Evolutionary conservation across 2,888 invertebrate species (phyloP), one percentile per base, ranked within the genome.

Genomic region (Caenorhabditis uteleia): DNA sequence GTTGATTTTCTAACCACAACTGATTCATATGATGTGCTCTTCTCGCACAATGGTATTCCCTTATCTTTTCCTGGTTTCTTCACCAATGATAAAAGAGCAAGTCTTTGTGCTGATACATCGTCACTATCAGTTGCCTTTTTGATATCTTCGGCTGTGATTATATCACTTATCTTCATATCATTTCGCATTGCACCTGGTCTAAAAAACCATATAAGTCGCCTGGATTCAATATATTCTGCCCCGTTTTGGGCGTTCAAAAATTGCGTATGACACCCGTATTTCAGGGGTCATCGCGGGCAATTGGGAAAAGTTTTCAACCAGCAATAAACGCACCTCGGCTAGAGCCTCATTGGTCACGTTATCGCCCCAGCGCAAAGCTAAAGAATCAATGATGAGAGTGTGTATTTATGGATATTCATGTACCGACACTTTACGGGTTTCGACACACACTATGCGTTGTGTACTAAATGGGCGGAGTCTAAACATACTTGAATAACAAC

Each of bases 321-420:
- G 79, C 79, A 79, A 79, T 79, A 79, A 79, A 78, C 79, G 79
- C 79, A 79, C 74, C 79, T 79, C 79, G 77, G 78, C 77, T n/a
- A 76, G 68, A 72, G 77, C 79, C 78, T 79, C 79, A 79, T 75
- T 76, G 79, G 76, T 79, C 78, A 79, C 79, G 79, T 78, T 79
- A 79, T 78, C 77, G 78, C 79, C 78, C 73, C 77, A 77, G 77
- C 77, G 76, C 77, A 77, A 77, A 76, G 77, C 77, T 77, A 51
- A 51, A 29, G 42, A 27, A 5, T 5, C n/a, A n/a, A n/a, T n/a
- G n/a, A n/a, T n/a, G n/a, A n/a, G n/a, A n/a, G n/a, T n/a, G n/a
- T n/a, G n/a, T n/a, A n/a, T n/a, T n/a, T n/a, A n/a, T n/a, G n/a
- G n/a, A n/a, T n/a, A n/a, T n/a, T n/a, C n/a, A n/a, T n/a, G n/a